Percentiles rank a stretch among this genome's conserved stretches.
phyloP scores from a whole-genome alignment of 1,140 invertebrate species.

The Listronotus oregonensis region DNA sequence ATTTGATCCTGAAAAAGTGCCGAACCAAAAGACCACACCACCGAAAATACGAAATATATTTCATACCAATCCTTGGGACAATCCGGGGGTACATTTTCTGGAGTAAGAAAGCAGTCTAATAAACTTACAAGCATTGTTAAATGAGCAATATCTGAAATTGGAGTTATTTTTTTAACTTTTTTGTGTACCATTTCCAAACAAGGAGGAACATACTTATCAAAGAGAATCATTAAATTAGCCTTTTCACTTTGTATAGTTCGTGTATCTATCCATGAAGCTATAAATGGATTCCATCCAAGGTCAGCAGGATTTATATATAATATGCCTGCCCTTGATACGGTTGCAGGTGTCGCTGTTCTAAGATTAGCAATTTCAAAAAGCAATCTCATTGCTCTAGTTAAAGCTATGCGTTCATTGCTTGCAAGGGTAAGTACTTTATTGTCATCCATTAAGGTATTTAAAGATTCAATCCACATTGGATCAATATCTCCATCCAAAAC shows the following conservation, averaged over 20 bases:
- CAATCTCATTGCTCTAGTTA: slow-evolving; percentile 88
- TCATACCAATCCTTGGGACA: slow-evolving; percentile 94
- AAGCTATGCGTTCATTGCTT: slow-evolving; percentile 91
- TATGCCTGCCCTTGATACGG: slow-evolving; percentile 91
- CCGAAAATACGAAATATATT: slow-evolving; percentile 89
- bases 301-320: slow-evolving; percentile 91
- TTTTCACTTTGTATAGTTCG: slow-evolving; percentile 71
- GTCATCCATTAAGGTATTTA: slow-evolving; percentile 88
- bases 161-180: slow-evolving; percentile 90
- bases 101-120: slow-evolving; percentile 83
- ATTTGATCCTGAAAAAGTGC: slow-evolving; percentile 87
- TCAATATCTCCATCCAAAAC: slow-evolving; percentile 96
- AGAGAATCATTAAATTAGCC: slow-evolving; percentile 82
- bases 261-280: slow-evolving; percentile 91
- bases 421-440: slow-evolving; percentile 89
- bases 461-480: slow-evolving; percentile 96
- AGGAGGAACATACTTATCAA: slow-evolving; percentile 93
- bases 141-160: slow-evolving; percentile 88
- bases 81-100: slow-evolving; percentile 79
- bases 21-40: slow-evolving; percentile 94
- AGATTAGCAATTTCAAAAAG: slow-evolving; percentile 95
- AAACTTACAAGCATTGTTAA: slow-evolving; percentile 89
- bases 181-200: slow-evolving; percentile 76
- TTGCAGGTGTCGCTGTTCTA: slow-evolving; percentile 91
- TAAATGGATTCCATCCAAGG: slow-evolving; percentile 95